Evolutionary conservation across 2,888 invertebrate genomes (phyloP), one percentile per base, ranked within the genome.

Genomic region (Polymixis flavicincta): DNA sequence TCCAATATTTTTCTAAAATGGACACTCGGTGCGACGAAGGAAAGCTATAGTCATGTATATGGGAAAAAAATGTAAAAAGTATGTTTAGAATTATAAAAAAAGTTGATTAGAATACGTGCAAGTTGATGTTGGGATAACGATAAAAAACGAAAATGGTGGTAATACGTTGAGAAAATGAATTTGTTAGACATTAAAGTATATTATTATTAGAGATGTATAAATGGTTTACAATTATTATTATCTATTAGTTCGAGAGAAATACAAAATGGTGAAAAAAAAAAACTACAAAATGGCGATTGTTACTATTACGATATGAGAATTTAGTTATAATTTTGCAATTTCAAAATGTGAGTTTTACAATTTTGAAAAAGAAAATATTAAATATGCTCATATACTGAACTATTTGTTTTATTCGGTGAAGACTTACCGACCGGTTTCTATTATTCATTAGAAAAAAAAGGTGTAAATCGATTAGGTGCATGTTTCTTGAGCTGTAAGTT

Each of bases 311-410:
- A 95, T 95, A 96, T 96, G 96, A 96, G 95, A 96, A 95, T 95
- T 96, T 96, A 96, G 95, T 96, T 96, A 94, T 96, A 96, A 95
- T 96, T 96, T 96, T 96, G 96, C 96, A 96, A 96, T 95, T 96
- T 96, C 96, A 96, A 96, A 96, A 96, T 96, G 96, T 96, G 96
- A 96, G 96, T 96, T 96, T 96, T 96, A 96, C 96, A 96, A 96
- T 96, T 96, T 96, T 96, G 96, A 96, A 95, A 94, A 95, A 94
- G 95, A 96, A 95, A 95, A 96, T 96, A 96, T 95, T 96, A 96
- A 96, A 96, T 96, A 96, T 96, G 96, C 96, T 96, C 96, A 96
- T 96, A 95, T 95, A 95, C 92, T 93, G 88, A 91, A 87, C 50
- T 57, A 78, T 75, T 89, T 88, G 91, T 94, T 93, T 94, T 91